Evolutionary conservation across 2,797 vertebrate genomes (phyloP).

Genomic region (Scomberomorus guttatus): DNA sequence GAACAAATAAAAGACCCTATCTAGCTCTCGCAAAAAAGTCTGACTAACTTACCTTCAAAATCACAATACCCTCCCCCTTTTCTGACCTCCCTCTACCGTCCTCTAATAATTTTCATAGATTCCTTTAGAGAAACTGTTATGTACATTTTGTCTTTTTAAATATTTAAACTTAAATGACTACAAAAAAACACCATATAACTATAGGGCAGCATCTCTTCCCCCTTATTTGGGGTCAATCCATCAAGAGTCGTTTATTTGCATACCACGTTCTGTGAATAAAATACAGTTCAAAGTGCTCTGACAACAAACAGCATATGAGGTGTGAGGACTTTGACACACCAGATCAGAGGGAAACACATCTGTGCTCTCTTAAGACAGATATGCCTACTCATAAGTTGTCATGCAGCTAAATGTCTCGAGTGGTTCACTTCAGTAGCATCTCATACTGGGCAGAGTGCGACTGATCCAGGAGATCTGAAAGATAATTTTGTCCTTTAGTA

Average conservation of each 20-base stretch:
- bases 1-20: background rate
- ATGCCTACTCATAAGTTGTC: constrained; percentile 56
- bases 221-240: constrained; percentile 25
- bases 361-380: constrained; percentile 49
- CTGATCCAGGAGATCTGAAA: constrained; percentile 64
- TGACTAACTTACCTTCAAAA: too few species aligned
- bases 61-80: background rate
- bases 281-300: constrained; percentile 37
- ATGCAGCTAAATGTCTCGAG: constrained; percentile 53
- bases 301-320: constrained; percentile 61
- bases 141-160: constrained; percentile 8
- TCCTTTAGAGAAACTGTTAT: background rate
- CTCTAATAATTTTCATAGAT: background rate
- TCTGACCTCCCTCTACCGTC: background rate
- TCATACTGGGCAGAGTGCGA: constrained; percentile 45
- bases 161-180: constrained; percentile 7
- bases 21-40: too few species aligned
- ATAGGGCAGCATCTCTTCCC: background rate
- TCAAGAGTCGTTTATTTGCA: constrained; percentile 34
- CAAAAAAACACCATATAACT: background rate
- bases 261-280: constrained; percentile 34
- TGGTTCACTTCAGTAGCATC: constrained; percentile 52
- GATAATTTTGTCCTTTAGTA: constrained; percentile 68
- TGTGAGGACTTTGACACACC: constrained; percentile 57
- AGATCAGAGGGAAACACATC: constrained; percentile 70